Base-by-base conservation (phyloP, 2,113 vertebrate species). In the Egretta garzetta region DNA sequence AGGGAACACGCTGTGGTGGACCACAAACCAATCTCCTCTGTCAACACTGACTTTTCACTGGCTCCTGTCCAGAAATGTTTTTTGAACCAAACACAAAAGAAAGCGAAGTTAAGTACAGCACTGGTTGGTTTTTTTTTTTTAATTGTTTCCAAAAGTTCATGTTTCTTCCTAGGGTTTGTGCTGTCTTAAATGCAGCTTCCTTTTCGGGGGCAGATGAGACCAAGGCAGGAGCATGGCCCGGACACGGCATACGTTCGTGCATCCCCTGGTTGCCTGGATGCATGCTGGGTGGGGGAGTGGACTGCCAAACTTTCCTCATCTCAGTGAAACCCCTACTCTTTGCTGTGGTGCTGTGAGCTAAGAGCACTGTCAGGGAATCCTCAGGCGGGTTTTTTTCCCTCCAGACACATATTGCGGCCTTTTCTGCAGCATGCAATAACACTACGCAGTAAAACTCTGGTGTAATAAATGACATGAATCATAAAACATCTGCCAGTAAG, bases 401-500 rank as follows among this genome's bases (percentile, higher is more conserved):
- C 30, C 17, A 30, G 45, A 47, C 41, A 27, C 10, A 52, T 20
- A 5, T 15, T 32, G 26, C 66, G 50, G 67, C 17, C 55, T 83
- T 77, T 92, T 37, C 88, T 73, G 58, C 63, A 83, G 30, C 2
- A 0, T 41, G 63, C 45, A 76, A 28, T 22, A 50, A 21, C 22
- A 37, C 37, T 52, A 50, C 20, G 8, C 32, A 35, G 41, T 90
- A 92, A 84, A 95, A 73, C n/a, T 79, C 30, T 43, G 53, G 33
- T 53, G 66, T 60, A 88, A 53, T 76, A 88, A 94, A 70, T 83
- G 35, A 66, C 75, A 83, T 0, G 7, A 83, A 58, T 52, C 23
- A 50, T 80, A 82, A 94, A 94, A 60, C 49, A 58, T 80, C 62
- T 77, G 26, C 62, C 62, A 71, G 41, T 55, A 77, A 83, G 28